Evolutionary conservation across 2,797 vertebrate species (phyloP).

Genomic region (Heliangelus exortis): DNA sequence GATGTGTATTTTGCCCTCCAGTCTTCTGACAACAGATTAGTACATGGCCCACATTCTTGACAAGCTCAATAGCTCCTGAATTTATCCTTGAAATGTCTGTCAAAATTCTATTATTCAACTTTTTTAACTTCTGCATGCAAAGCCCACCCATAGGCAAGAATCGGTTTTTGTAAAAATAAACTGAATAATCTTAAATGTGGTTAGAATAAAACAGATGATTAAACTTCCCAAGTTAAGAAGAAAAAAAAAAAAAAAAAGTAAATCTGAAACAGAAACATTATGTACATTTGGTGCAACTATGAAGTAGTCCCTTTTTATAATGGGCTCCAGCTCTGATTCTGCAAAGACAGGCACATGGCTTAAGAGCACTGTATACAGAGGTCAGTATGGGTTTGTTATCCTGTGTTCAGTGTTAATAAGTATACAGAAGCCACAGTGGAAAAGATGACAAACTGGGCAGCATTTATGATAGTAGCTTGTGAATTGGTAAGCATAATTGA

Average conservation of each 20-base stretch:
- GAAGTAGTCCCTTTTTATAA: slow-evolving; percentile 62
- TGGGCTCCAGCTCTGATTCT: slow-evolving; percentile 61
- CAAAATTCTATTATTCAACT: not conserved
- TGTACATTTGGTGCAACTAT: slow-evolving; percentile 68
- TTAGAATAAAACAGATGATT: slow-evolving; percentile 51
- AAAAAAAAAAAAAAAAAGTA: too few species aligned
- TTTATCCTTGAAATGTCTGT: not conserved
- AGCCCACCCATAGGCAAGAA: not conserved
- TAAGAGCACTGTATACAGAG: slow-evolving; percentile 15
- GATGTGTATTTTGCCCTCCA: not conserved
- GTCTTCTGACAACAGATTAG: not conserved
- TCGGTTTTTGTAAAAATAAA: not conserved
- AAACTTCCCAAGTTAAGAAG: slow-evolving; percentile 21
- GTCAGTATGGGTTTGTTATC: slow-evolving; percentile 13
- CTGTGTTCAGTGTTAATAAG: not conserved
- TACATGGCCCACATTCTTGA: not conserved
- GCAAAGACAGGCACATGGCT: slow-evolving; percentile 21
- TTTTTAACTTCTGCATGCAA: not conserved
- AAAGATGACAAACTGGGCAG: not conserved
- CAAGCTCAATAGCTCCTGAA: not conserved
- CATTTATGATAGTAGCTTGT: not conserved
- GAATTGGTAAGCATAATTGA: not conserved
- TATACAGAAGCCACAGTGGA: not conserved
- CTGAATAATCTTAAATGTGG: not conserved
- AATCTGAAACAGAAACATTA: slow-evolving; percentile 44